phyloP scores from a whole-genome alignment of 2,797 vertebrate species.

The Remorina albescens region DNA sequence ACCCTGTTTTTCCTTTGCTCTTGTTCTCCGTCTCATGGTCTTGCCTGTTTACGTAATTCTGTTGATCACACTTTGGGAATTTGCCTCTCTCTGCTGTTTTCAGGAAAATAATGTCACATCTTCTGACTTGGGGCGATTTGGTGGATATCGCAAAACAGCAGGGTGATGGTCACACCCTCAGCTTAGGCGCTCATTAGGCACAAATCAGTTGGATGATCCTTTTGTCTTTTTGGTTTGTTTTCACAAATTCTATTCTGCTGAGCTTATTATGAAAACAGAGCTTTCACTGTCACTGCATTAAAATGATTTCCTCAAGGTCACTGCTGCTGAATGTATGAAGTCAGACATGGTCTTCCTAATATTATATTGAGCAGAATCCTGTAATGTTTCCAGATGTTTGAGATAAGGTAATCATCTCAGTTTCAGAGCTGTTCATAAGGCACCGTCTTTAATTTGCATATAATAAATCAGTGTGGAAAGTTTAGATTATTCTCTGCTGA shows the following conservation, averaged over 20 bases:
- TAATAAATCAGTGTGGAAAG: neutral
- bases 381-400: no score
- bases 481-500: slow-evolving; percentile 24
- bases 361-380: neutral
- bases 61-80: slow-evolving; percentile 57
- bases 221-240: slow-evolving; percentile 1
- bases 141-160: slow-evolving; percentile 16
- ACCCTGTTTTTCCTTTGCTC: slow-evolving; percentile 43
- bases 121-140: slow-evolving; percentile 33
- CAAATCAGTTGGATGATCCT: slow-evolving; percentile 12
- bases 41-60: slow-evolving; percentile 59
- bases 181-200: slow-evolving; percentile 18
- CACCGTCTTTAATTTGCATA: neutral
- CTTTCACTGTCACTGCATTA: neutral
- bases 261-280: slow-evolving; percentile 21
- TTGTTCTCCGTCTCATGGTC: slow-evolving; percentile 43
- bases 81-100: slow-evolving; percentile 38
- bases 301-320: neutral
- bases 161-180: slow-evolving; percentile 30
- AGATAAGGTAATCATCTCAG: neutral
- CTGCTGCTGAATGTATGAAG: slow-evolving; percentile 1
- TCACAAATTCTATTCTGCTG: neutral
- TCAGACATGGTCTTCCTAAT: neutral
- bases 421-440: neutral
- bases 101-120: slow-evolving; percentile 37